These are phyloP conservation scores for Doris montereyensis DNA, from an alignment of 2,888 invertebrate genomes.

Conservation along the genomic window DNA sequence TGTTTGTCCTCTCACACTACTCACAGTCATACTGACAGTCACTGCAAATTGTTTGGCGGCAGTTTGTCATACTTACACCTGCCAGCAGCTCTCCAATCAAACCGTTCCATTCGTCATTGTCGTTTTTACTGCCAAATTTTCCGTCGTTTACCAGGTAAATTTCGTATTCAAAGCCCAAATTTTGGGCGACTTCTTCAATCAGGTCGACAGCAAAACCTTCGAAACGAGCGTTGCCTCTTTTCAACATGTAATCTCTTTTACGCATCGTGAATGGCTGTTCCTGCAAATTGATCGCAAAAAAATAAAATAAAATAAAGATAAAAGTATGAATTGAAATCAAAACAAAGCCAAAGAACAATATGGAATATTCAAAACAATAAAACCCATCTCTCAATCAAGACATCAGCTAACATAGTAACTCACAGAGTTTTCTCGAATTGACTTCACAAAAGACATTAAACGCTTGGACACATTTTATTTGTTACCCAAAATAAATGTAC, in stretches of 20 bases:
- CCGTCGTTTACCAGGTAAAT: constrained; percentile 69
- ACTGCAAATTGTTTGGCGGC: too few relatives aligned
- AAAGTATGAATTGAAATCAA: too few relatives aligned
- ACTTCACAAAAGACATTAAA: too few relatives aligned
- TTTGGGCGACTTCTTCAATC: constrained; percentile 60
- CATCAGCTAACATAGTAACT: not conserved
- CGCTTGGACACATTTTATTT: too few relatives aligned
- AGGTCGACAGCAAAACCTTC: constrained; percentile 70
- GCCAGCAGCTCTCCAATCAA: constrained; percentile 70
- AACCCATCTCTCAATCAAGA: not conserved
- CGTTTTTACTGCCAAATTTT: constrained; percentile 61
- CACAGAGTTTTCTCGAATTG: too few relatives aligned
- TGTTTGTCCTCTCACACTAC: too few relatives aligned
- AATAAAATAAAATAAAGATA: too few relatives aligned
- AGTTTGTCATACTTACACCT: constrained; percentile 58
- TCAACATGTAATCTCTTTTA: constrained; percentile 55
- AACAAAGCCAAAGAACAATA: not conserved
- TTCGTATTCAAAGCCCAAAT: constrained; percentile 64
- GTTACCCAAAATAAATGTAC: too few relatives aligned
- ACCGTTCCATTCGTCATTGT: constrained; percentile 67
- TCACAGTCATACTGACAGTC: too few relatives aligned
- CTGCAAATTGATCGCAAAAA: constrained; percentile 42
- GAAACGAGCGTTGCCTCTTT: constrained; percentile 61
- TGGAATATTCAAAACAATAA: not conserved
- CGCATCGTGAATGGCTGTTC: constrained; percentile 67